phyloP scores from a whole-genome alignment of 2,797 vertebrate genomes.

The Darevskia nairensis region DNA sequence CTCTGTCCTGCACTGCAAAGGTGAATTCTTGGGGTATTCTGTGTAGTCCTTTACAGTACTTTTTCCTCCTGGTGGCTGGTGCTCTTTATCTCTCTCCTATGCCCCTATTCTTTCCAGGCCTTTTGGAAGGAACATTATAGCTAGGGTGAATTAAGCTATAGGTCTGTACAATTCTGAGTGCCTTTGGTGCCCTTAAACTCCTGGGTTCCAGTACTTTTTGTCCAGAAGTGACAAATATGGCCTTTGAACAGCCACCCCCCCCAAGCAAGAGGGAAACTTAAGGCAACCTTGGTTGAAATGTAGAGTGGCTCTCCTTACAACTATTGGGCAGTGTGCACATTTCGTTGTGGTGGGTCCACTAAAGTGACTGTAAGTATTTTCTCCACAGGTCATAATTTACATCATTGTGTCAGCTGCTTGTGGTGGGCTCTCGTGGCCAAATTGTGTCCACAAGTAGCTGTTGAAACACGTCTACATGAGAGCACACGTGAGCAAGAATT shows the following conservation, averaged over 20 bases:
- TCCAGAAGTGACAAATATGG: too few species aligned
- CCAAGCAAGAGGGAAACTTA: neutral
- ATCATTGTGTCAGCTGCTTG: conserved; percentile 91
- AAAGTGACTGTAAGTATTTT: neutral
- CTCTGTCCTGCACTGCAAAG: neutral
- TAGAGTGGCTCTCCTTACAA: neutral
- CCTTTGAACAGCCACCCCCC: neutral
- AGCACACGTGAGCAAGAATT: conserved; percentile 45
- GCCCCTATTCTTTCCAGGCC: neutral
- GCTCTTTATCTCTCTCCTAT: neutral
- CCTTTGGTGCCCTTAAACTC: too few species aligned
- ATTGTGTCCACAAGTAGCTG: conserved; percentile 85
- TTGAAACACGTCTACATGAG: conserved; percentile 51
- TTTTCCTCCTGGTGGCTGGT: neutral
- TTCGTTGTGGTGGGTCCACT: rapidly evolving
- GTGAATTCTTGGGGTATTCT: neutral
- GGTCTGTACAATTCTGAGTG: neutral
- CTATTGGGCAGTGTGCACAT: rapidly evolving
- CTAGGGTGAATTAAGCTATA: too few species aligned
- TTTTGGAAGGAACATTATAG: neutral
- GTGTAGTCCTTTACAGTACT: neutral
- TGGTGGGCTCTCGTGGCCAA: conserved; percentile 90
- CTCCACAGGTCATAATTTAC: conserved; percentile 89
- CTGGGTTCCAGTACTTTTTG: neutral
- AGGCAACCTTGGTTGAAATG: neutral